These are phyloP conservation scores for Salvelinus fontinalis DNA, from an alignment of 2,113 vertebrate species.

Conservation along the genomic window DNA sequence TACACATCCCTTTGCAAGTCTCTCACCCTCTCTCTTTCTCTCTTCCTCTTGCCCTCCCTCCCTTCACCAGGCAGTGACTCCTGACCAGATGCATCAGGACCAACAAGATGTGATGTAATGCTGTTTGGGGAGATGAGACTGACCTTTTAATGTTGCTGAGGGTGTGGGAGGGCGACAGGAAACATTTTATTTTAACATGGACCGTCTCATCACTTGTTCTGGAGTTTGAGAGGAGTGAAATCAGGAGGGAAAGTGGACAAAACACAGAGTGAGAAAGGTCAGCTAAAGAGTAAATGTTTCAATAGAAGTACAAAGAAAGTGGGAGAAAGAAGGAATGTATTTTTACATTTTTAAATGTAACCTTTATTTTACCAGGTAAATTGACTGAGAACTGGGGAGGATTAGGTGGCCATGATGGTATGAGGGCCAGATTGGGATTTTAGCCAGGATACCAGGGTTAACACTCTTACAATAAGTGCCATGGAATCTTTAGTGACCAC, in stretches of 20 bases:
- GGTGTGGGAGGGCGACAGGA: slow-evolving; percentile 9
- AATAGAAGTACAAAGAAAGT: not conserved
- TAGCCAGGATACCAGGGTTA: too few relatives aligned
- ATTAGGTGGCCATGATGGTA: too few relatives aligned
- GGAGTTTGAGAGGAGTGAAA: not conserved
- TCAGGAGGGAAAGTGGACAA: not conserved
- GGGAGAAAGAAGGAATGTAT: not conserved
- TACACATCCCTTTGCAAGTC: not conserved
- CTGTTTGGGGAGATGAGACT: slow-evolving; percentile 20
- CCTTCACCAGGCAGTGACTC: not conserved
- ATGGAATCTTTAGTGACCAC: too few relatives aligned
- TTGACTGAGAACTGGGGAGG: too few relatives aligned
- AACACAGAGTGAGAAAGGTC: not conserved
- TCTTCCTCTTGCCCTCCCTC: not conserved
- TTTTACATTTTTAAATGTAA: too few relatives aligned
- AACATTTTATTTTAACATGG: slow-evolving; percentile 41
- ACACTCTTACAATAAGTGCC: too few relatives aligned
- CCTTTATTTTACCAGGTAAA: too few relatives aligned
- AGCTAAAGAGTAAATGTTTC: not conserved
- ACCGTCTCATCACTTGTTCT: slow-evolving; percentile 6
- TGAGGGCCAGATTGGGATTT: too few relatives aligned
- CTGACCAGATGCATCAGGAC: not conserved
- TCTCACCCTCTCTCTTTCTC: not conserved
- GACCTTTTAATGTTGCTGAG: slow-evolving; percentile 25
- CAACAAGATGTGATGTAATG: slow-evolving; percentile 1